Conservation (phyloP, 2,888 invertebrate genomes). For the Pristionchus japonicus region DNA sequence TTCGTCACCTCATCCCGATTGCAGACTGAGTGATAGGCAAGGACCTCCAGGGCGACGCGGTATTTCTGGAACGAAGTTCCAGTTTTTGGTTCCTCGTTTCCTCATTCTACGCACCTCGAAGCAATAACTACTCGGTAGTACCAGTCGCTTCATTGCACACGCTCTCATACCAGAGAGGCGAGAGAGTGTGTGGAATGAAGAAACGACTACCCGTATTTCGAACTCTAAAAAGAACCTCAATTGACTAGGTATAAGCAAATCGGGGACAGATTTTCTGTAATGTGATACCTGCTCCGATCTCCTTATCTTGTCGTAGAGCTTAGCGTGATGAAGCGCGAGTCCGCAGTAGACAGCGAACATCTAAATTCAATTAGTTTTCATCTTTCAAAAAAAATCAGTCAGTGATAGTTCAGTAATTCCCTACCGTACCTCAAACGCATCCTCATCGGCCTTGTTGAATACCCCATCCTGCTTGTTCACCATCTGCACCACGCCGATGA, state of each 20-base stretch:
- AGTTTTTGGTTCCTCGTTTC: too few species aligned
- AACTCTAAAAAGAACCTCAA: too few species aligned
- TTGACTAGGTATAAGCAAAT: too few species aligned
- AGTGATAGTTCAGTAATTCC: too few species aligned
- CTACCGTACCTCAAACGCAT: slow-evolving; percentile 82
- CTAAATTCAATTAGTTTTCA: slow-evolving; percentile 47
- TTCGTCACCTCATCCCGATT: slow-evolving; percentile 82
- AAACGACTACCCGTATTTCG: background rate
- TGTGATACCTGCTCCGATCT: slow-evolving; percentile 81
- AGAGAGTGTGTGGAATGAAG: background rate
- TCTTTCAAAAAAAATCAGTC: too few species aligned
- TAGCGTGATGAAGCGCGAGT: slow-evolving; percentile 87
- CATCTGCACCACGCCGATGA: slow-evolving; percentile 91
- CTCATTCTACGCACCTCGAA: too few species aligned
- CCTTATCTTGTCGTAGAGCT: slow-evolving; percentile 87
- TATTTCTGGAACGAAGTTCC: slow-evolving; percentile 82
- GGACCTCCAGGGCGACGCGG: slow-evolving; percentile 85
- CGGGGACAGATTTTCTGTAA: too few species aligned
- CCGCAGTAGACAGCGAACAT: slow-evolving; percentile 89
- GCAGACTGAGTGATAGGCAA: slow-evolving; percentile 88
- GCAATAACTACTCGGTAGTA: background rate
- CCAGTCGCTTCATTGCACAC: background rate
- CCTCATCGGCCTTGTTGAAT: slow-evolving; percentile 84
- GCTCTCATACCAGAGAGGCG: background rate
- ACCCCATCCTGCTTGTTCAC: slow-evolving; percentile 80